These are phyloP conservation scores for Lampris megalopsis DNA, from an alignment of 2,113 vertebrate species.

Conservation along the genomic window DNA sequence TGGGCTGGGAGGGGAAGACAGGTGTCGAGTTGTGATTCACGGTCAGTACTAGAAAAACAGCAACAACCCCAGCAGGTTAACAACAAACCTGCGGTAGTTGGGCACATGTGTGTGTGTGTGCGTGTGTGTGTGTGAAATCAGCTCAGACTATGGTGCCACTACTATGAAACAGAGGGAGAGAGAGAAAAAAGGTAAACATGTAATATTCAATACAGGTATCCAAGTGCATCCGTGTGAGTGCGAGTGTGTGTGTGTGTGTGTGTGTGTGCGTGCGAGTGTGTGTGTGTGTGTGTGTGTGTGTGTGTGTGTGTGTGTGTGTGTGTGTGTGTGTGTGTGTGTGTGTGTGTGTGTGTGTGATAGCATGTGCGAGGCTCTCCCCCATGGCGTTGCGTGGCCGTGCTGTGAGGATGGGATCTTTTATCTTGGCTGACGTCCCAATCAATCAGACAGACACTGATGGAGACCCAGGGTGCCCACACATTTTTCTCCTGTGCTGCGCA, in stretches of 20 bases:
- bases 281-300: neutral
- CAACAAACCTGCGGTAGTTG: constrained; percentile 4
- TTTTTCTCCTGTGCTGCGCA: constrained; percentile 8
- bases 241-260: neutral
- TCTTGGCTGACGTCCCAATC: constrained; percentile 80
- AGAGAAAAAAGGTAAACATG: constrained; percentile 23
- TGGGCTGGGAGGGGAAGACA: neutral
- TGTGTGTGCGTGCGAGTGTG: neutral
- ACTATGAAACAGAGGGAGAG: neutral
- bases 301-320: neutral
- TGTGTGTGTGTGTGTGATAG: constrained; percentile 11
- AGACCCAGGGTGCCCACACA: constrained; percentile 60
- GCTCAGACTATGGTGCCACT: neutral
- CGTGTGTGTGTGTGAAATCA: neutral
- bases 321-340: neutral
- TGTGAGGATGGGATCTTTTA: constrained; percentile 78
- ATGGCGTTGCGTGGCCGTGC: constrained; percentile 18
- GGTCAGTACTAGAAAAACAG: neutral
- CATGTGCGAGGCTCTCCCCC: constrained; percentile 15
- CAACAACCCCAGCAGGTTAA: constrained; percentile 44
- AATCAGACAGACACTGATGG: constrained; percentile 79
- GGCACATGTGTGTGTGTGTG: neutral
- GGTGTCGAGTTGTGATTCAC: no score
- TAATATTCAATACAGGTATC: constrained; percentile 41
- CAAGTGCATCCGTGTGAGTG: neutral